Evolutionary conservation across 2,888 invertebrate species (phyloP), one percentile per base, ranked within the genome.

Genomic region (Eupithecia inturbata): DNA sequence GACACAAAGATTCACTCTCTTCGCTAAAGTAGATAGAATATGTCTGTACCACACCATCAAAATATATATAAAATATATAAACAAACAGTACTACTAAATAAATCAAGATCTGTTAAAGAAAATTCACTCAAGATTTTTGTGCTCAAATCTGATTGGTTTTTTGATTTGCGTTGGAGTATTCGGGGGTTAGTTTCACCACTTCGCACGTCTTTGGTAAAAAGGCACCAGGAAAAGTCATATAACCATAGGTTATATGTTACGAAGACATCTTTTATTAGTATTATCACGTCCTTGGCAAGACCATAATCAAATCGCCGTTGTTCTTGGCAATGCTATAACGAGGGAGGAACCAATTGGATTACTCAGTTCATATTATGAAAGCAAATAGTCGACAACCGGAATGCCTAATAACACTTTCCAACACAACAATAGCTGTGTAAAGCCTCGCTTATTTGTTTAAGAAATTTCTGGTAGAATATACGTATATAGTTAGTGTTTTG

Each of bases 371-470:
- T 73, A 78, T 78, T 77, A 76, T 41, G 70, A 75, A 74, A 71
- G 76, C 73, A 75, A 79, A 78, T 68, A 77, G 64, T 71, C 66
- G 22, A 67, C 72, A 74, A 68, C 33, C 57, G 68, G 74, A 77
- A 79, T 78, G 71, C 28, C 62, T 72, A 69, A 77, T 73, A 75
- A 71, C 67, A 69, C 76, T 77, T 70, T 73, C 72, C 72, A 22
- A 70, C 74, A 76, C 76, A 78, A 72, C 71, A 77, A 70, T 62
- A 72, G 63, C 60, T 69, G 74, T 74, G 74, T 72, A 72, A 68
- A 71, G 66, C 49, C 60, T 19, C 41, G 60, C 67, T 63, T 22
- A 53, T 53, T 72, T 74, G 73, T 67, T 64, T 71, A 28, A 22
- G 49, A 22, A 41, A 72, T 57, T 49, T 26, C 39, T 64, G 45